A percentile compares a stretch with the other conserved stretches of the same genome.
Evolutionary conservation across 2,888 invertebrate genomes (phyloP).

Genomic region (Cheilosia vulpina): DNA sequence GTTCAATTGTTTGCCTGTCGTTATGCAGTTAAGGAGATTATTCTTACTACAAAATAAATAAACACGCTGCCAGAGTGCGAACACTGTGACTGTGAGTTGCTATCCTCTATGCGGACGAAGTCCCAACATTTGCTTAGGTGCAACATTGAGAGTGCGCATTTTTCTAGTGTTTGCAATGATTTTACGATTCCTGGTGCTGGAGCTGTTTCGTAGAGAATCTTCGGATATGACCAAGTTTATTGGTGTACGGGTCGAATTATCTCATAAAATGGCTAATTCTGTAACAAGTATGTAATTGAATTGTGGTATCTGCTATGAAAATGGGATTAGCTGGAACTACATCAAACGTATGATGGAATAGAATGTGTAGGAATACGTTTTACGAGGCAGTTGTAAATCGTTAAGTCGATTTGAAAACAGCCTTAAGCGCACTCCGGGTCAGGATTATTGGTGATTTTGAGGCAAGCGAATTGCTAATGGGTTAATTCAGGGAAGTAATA

Average conservation of each 20-base stretch:
- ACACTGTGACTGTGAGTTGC: conserved; percentile 6
- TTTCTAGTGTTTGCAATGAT: conserved; percentile 23
- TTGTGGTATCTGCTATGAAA: conserved; percentile 39
- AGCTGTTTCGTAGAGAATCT: not conserved
- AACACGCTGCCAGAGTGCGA: conserved; percentile 37
- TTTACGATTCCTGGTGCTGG: conserved; percentile 49
- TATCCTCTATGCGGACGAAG: not conserved
- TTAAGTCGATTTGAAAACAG: conserved; percentile 30
- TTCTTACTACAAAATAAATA: conserved; percentile 70
- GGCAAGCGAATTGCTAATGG: conserved; percentile 1
- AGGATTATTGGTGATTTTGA: conserved; percentile 17
- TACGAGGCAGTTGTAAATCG: conserved; percentile 30
- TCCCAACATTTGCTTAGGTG: conserved; percentile 60
- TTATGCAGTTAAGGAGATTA: conserved; percentile 56
- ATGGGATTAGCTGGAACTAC: conserved; percentile 34
- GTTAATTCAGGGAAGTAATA: not conserved
- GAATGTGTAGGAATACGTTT: not conserved
- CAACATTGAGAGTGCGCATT: conserved; percentile 49
- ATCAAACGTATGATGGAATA: conserved; percentile 1
- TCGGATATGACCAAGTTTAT: conserved; percentile 52
- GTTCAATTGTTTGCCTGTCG: conserved; percentile 69
- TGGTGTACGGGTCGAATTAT: conserved; percentile 45
- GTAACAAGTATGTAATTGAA: conserved; percentile 53
- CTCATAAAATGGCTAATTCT: conserved; percentile 67
- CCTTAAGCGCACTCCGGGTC: conserved; percentile 4